phyloP scores from a whole-genome alignment of 2,113 vertebrate species.

The Platysteira castanea region DNA sequence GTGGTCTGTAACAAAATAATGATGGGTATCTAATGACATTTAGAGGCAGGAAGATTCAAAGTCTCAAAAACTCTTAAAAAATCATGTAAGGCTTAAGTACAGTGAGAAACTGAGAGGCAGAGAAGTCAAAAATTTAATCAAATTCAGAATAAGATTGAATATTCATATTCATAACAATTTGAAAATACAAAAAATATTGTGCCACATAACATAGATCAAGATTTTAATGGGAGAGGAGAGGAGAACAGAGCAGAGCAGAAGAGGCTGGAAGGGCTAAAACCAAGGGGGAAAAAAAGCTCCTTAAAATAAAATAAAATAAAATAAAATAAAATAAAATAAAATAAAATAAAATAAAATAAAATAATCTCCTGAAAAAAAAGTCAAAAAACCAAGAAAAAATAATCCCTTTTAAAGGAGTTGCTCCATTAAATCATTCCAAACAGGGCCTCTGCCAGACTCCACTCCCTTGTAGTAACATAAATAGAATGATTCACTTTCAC shows the following conservation, averaged over 20 bases:
- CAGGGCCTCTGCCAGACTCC: background rate
- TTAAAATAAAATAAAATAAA: background rate
- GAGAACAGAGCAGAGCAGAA: background rate
- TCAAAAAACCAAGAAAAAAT: accelerated
- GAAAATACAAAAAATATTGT: background rate
- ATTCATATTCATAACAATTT: background rate
- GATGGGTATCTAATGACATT: background rate
- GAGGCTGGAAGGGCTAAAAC: background rate
- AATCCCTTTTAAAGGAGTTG: background rate
- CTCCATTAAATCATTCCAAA: background rate
- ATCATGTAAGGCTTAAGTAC: background rate
- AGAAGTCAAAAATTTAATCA: background rate
- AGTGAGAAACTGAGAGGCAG: background rate
- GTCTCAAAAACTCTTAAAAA: background rate
- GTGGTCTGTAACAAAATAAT: background rate
- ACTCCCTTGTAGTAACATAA: background rate
- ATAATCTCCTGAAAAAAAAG: background rate
- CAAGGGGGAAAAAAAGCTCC: background rate
- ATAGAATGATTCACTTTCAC: conserved; percentile 36
- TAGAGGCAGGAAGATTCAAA: background rate
- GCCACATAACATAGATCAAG: background rate
- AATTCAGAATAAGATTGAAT: background rate
- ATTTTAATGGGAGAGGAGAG: background rate
- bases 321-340: background rate
- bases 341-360: background rate